Conservation (phyloP, 2,113 vertebrate genomes). For the Pelusios castaneus region DNA sequence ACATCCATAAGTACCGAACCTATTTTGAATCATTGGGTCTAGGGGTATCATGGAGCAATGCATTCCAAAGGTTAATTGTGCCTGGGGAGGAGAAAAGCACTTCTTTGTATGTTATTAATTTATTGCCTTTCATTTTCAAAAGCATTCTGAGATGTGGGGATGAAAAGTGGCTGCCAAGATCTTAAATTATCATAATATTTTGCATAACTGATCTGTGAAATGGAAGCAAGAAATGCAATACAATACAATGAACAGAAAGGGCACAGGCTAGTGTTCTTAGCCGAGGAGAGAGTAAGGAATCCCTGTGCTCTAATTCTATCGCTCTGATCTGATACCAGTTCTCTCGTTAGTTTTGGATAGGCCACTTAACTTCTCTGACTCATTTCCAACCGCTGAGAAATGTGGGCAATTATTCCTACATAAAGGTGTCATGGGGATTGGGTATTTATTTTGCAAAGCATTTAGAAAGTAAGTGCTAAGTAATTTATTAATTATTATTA, state of each 20-base stretch:
- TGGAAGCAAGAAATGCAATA: not conserved
- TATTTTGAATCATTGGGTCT: not conserved
- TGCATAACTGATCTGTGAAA: slow-evolving; percentile 10
- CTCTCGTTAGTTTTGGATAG: not conserved
- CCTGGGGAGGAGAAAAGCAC: not conserved
- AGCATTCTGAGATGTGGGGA: slow-evolving; percentile 28
- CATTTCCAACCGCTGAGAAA: slow-evolving; percentile 1
- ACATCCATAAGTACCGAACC: not conserved
- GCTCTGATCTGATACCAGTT: not conserved
- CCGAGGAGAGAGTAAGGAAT: not conserved
- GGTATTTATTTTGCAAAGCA: slow-evolving; percentile 26
- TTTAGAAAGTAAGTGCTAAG: not conserved
- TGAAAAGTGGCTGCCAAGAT: slow-evolving; percentile 55
- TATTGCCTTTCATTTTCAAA: slow-evolving; percentile 26
- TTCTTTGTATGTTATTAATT: slow-evolving; percentile 25
- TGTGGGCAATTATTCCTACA: slow-evolving; percentile 1
- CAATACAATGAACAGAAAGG: not conserved
- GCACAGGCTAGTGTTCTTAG: slow-evolving; percentile 31
- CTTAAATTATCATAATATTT: not conserved
- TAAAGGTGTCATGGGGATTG: not conserved
- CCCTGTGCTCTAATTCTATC: slow-evolving; percentile 33
- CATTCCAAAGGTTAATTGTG: rapidly evolving
- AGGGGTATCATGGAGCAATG: rapidly evolving
- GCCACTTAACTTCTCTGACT: slow-evolving; percentile 11
- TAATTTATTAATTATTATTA: not conserved